These are phyloP conservation scores for Eugnorisma glareosa DNA, from an alignment of 2,888 invertebrate genomes.

Conservation along the genomic window DNA sequence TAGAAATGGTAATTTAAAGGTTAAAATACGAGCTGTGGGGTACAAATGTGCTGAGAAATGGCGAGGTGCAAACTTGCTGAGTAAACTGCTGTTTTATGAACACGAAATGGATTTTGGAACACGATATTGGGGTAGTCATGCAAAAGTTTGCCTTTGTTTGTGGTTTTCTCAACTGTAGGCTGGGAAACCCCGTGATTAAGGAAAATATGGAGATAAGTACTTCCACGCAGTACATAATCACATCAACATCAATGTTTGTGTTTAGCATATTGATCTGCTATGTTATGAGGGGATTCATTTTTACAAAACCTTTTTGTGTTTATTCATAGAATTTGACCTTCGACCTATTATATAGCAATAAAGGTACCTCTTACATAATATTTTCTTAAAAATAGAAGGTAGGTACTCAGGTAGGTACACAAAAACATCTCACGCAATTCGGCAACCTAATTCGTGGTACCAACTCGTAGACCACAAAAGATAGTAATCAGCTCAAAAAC, in stretches of 20 bases:
- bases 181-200: slow-evolving; percentile 48
- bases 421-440: neutral
- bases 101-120: slow-evolving; percentile 26
- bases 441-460: neutral
- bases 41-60: slow-evolving; percentile 50
- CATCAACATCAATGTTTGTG: neutral
- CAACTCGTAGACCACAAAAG: slow-evolving; percentile 16
- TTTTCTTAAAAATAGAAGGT: neutral
- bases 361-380: neutral
- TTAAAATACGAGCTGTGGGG: slow-evolving; percentile 45
- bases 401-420: neutral
- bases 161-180: slow-evolving; percentile 20
- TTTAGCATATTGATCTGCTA: slow-evolving; percentile 12
- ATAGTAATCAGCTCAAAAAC: slow-evolving; percentile 38
- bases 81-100: slow-evolving; percentile 48
- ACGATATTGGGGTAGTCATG: slow-evolving; percentile 12
- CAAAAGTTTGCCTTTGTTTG: slow-evolving; percentile 35
- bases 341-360: neutral
- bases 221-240: slow-evolving; percentile 1
- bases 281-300: slow-evolving; percentile 11
- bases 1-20: slow-evolving; percentile 65
- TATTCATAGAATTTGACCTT: slow-evolving; percentile 29
- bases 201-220: slow-evolving; percentile 32
- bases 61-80: slow-evolving; percentile 46
- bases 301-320: slow-evolving; percentile 16